A percentile compares a stretch with the other conserved stretches of the same genome.
These are phyloP conservation scores for Lamprologus lemairii DNA, from an alignment of 2,113 vertebrate genomes.

Conservation along the genomic window DNA sequence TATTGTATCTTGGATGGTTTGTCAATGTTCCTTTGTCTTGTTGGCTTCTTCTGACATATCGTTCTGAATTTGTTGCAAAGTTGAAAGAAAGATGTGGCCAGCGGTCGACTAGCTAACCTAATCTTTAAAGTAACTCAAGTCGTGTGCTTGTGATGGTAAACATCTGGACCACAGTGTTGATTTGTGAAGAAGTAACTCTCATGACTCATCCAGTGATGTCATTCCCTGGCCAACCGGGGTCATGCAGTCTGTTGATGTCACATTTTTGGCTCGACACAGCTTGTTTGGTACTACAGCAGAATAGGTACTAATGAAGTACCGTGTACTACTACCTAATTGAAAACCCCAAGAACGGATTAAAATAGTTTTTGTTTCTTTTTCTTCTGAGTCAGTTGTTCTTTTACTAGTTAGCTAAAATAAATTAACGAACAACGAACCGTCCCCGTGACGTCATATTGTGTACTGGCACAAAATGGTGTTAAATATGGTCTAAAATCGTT, in stretches of 20 bases:
- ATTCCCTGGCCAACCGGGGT: neutral
- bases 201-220: neutral
- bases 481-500: neutral
- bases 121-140: neutral
- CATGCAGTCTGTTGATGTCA: neutral
- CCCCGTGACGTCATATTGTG: neutral
- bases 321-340: neutral
- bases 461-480: neutral
- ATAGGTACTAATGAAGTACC: neutral
- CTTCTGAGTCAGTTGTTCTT: neutral
- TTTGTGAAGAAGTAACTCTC: neutral
- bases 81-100: neutral
- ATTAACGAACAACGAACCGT: neutral
- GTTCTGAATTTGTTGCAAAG: neutral
- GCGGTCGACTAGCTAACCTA: neutral
- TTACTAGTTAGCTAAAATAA: neutral
- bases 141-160: neutral
- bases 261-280: neutral
- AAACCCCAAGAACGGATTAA: neutral
- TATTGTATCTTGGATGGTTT: neutral
- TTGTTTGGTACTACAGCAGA: neutral
- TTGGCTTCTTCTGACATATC: neutral
- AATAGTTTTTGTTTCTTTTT: neutral
- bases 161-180: neutral
- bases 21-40: neutral